Evolutionary conservation across 2,113 vertebrate genomes (phyloP), one percentile per base, ranked within the genome.

Genomic region (Hippoglossus stenolepis): DNA sequence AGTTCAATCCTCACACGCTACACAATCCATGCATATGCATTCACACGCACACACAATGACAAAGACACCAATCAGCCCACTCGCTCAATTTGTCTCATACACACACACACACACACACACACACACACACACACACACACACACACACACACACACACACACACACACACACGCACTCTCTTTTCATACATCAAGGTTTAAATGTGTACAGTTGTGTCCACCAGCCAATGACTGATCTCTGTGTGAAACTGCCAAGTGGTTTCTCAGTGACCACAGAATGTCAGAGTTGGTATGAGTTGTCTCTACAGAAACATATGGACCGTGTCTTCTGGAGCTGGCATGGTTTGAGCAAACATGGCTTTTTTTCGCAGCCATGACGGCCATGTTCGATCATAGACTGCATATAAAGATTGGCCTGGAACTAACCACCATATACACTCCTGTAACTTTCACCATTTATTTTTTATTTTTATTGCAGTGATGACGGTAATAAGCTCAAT

Each of bases 231-330:
- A 85, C 51, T 65, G 86, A 83, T 85, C 68, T 87, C 43, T 87
- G 67, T 85, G 81, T 88, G 82, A 79, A 23, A 62, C 84, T 84
- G 90, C 89, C 89, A 91, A 90, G 82, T 82, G 66, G 75, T 89
- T 90, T 84, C 62, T 76, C 66, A 69, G 67, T 35, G 75, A 89
- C 87, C 85, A 76, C 83, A 83, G 79, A 88, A 85, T 86, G 84
- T 85, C 85, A 83, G 85, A 82, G 78, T 63, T 84, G 79, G 73
- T 80, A 51, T 49, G 73, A 87, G 35, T 63, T 66, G 86, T 80
- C 75, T 70, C 86, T 70, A 51, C 83, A 51, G 24, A 91, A 84
- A 92, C 91, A 90, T 83, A 89, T 87, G 87, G 73, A 70, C 26
- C 68, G 12, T 83, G 75, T 72, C 87, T 82, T 87, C 80, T 86